Base-by-base conservation (phyloP, 1,140 invertebrate genomes). In the Neelides sp. region DNA sequence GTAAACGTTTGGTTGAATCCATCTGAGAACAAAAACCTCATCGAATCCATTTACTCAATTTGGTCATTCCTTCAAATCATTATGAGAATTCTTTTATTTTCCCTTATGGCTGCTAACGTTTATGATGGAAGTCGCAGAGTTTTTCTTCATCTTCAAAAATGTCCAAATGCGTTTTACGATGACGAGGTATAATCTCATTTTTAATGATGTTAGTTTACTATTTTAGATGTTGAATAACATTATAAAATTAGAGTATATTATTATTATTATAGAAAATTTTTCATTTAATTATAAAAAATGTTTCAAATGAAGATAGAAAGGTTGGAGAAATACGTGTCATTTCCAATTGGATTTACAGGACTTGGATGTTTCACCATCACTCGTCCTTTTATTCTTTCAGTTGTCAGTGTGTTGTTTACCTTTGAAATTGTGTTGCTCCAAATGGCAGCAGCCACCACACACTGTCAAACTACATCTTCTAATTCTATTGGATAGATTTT, bases 351-450 rank as follows among this genome's bases (percentile, higher is more conserved):
- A 30, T 20, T 57, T 17, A 49, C 42, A 35, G 55, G 55, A 7
- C 30, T 53, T 15, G 47, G 48, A 1, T 57, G 50, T 35, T 57
- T 57, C 49, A 17, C 39, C 8, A 24, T 57, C 3, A 45, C 47
- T 0, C 45, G 48, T 24, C 36, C 55, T 3, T 57, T 57, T 37
- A 49, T 57, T 23, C 17, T 57, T 15, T 20, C 17, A 2, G 24
- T 57, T 32, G 17, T 50, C 7, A 41, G 46, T 27, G 49, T 48
- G 0, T 34, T 57, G 26, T 52, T 57, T 22, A 57, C 55, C 0
- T 52, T 52, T 30, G 50, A 57, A 53, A 57, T 57, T 8, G 50
- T 57, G 7, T 37, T 57, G 8, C 32, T 57, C 12, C 55, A 57
- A 32, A 28, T 24, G 4, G 26, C n/a, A n/a, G n/a, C n/a, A n/a